Base-by-base conservation (phyloP, 2,888 invertebrate genomes). In the Melitaea athalia region DNA sequence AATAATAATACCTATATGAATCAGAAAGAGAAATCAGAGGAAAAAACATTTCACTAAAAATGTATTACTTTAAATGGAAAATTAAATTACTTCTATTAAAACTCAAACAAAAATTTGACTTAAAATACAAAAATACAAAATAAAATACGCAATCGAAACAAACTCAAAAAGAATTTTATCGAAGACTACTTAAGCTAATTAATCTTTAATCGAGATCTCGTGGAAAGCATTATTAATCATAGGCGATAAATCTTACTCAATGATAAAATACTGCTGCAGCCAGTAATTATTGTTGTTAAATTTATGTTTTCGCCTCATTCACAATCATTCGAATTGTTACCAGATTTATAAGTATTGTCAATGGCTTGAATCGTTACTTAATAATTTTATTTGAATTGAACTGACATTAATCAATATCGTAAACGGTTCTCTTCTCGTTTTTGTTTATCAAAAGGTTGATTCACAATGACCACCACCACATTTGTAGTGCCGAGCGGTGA, bases 231-330 rank as follows among this genome's bases (percentile, higher is more conserved):
- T 72, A 74, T 71, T 75, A 74, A 79, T 76, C 74, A 69, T 33
- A 52, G 72, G 59, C 70, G 73, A 81, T 80, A 82, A 81, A 80
- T 82, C 77, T 76, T 69, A 77, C 74, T 76, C 78, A 79, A 79
- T 81, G 78, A 75, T 79, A 77, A 80, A 82, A 79, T 79, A 82
- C 73, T 57, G 70, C 63, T 65, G 70, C 69, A 65, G 59, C 67
- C 71, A 62, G 75, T 76, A 78, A 79, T 79, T 77, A 77, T 76
- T 76, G 75, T 75, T 76, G 73, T 76, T 67, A 73, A 75, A 79
- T 79, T 80, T 79, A 79, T 76, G 74, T 76, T 71, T 71, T 59
- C 59, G 69, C 57, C 68, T 72, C 68, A 70, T 71, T 71, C 68
- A 70, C 66, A 69, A 68, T 69, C 63, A 69, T 59, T 31, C 64